Base-by-base conservation (phyloP, 1,140 invertebrate species). In the Elysia chlorotica region DNA sequence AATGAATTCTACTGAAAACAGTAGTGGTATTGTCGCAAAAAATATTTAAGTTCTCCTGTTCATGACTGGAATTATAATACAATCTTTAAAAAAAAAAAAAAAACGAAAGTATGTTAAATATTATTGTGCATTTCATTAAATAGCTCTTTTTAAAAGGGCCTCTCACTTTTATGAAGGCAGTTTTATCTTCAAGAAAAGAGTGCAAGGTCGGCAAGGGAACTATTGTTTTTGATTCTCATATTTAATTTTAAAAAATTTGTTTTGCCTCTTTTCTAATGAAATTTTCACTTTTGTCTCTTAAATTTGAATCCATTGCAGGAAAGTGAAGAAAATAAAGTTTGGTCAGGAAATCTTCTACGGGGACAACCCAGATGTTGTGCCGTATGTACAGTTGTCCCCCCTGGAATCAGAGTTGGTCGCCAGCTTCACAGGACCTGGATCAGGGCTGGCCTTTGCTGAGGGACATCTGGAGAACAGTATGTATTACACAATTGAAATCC, bases 371-470 rank as follows among this genome's bases (percentile, higher is more conserved):
- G 76, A 80, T 35, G 80, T 81, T 36, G 71, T 85, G 23, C 83
- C 83, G 5, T 71, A 79, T 31, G 71, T 81, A 4, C 78, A 80
- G 36, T 65, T 85, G 61, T 78, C 73, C 62, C 37, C 75, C 14
- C 69, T 85, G 14, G 73, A 74, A 41, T 76, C 81, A 56, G 81
- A 83, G 30, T 68, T 84, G 6, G 78, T 82, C 63, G 78, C 79
- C 17, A 83, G 82, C 38, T 85, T 84, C 56, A 78, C 83, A 17
- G 83, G 83, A 54, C 83, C 83, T 23, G 83, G 84, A 59, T 73
- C 71, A 41, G 83, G 83, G 10, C 71, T 85, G 30, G 75, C 76
- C n/a, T 79, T 68, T 57, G 73, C 76, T 36, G 73, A 76, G 30
- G 38, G 63, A 36, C 19, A 65, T n/a, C 31, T 41, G 30, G 77